Evolutionary conservation across 1,140 invertebrate genomes (phyloP), one percentile per base, ranked within the genome.

Genomic region (Apis dorsata): DNA sequence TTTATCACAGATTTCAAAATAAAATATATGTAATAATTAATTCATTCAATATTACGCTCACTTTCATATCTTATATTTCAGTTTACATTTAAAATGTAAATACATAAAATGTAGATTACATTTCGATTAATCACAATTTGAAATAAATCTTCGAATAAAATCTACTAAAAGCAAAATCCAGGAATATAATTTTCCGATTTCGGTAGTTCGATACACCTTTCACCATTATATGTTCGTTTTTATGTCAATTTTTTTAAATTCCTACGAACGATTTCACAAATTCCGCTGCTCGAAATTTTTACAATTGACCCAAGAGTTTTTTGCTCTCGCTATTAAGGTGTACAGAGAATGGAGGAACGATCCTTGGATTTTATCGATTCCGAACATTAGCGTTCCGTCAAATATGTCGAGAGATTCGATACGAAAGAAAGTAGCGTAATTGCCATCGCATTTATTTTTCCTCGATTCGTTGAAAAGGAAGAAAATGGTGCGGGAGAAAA

Each of bases 401-500:
- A 77, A 65, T 77, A 74, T 77, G 80, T 77, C 80, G 73, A 82
- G 65, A 76, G 68, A 77, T 82, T 82, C 75, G 55, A 55, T 69
- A 1, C 24, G 49, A 57, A 82, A 59, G 80, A 82, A 70, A 82
- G 80, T 77, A 53, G 28, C 63, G 65, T 82, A 82, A 82, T 82
- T 82, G 80, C 49, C 13, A 28, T 77, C 59, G 68, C 59, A 34
- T 68, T 81, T 73, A 60, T 73, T 57, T 78, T 34, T 44, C 13
- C 53, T 10, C 65, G 66, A 70, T 34, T 8, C 5, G n/a, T 11
- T 11, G 78, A 81, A 66, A 7, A 21, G 5, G 24, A 60, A 60
- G 79, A 77, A 83, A 85, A 80, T 73, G 34, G 59, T n/a, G 7
- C 17, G 4, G 21, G 0, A 21, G 65, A 70, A 83, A 85, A 85